Conservation (phyloP, 2,113 vertebrate species). For the Dissostichus mawsoni region DNA sequence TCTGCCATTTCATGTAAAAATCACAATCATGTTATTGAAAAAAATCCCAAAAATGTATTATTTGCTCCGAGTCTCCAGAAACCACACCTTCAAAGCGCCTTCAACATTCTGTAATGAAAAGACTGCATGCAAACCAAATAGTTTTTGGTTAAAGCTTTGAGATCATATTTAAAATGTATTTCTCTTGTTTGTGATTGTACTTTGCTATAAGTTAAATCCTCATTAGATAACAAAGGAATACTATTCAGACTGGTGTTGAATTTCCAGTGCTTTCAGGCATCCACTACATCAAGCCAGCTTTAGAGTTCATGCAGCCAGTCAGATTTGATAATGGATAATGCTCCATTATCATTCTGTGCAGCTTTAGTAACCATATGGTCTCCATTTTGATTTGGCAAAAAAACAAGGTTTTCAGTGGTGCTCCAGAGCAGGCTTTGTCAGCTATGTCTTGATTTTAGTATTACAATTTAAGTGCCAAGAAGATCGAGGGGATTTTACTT, state of each 20-base stretch:
- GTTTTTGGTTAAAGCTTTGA: too few species aligned
- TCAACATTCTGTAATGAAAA: too few species aligned
- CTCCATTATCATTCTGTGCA: conserved; percentile 16
- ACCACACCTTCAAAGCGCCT: too few species aligned
- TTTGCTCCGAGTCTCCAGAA: too few species aligned
- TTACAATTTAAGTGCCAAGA: not conserved
- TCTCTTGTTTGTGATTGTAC: too few species aligned
- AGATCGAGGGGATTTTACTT: not conserved
- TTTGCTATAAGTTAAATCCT: too few species aligned
- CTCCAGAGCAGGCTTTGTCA: conserved; percentile 1
- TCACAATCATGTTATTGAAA: too few species aligned
- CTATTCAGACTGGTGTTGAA: not conserved
- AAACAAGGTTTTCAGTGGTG: not conserved
- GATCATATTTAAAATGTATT: too few species aligned
- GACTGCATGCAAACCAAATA: too few species aligned
- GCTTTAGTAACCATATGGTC: conserved; percentile 45
- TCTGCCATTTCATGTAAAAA: too few species aligned
- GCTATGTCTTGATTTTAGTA: not conserved
- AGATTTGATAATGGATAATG: not conserved
- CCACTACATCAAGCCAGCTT: not conserved
- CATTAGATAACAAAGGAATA: not conserved
- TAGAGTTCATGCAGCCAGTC: not conserved
- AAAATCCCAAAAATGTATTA: too few species aligned
- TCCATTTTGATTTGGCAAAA: conserved; percentile 45
- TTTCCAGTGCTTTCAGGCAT: accelerated